phyloP scores from a whole-genome alignment of 2,797 vertebrate species.

The Alfaro cultratus region DNA sequence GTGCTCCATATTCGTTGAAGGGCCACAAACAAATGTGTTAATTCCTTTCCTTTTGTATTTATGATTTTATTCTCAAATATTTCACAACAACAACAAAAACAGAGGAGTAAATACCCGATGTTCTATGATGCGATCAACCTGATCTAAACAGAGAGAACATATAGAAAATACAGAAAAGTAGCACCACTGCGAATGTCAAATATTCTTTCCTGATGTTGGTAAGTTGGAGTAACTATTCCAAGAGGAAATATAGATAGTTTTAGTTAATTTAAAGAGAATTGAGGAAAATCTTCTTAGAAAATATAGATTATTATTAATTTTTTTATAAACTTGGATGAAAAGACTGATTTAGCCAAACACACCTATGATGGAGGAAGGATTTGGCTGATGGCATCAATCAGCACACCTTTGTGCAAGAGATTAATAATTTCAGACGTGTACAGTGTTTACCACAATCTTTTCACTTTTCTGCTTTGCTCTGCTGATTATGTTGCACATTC shows the following conservation, averaged over 20 bases:
- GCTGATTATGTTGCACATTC: conserved; percentile 41
- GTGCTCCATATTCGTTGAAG: no score
- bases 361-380: background rate
- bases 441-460: conserved; percentile 22
- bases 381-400: conserved; percentile 9
- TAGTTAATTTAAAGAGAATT: background rate
- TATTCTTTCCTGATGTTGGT: background rate
- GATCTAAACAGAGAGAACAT: background rate
- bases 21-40: background rate
- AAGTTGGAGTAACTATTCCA: background rate
- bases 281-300: background rate
- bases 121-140: background rate
- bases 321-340: background rate
- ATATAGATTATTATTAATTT: background rate
- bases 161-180: background rate
- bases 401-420: conserved; percentile 6
- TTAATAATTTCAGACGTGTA: conserved; percentile 3
- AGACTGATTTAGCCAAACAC: background rate
- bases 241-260: background rate
- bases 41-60: background rate
- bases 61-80: background rate
- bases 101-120: background rate
- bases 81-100: background rate
- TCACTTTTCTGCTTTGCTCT: conserved; percentile 35
- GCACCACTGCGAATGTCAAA: background rate